A percentile compares a stretch with the other conserved stretches of the same genome.
Conservation (phyloP, 2,888 invertebrate genomes). For the Andrena trimmerana region DNA sequence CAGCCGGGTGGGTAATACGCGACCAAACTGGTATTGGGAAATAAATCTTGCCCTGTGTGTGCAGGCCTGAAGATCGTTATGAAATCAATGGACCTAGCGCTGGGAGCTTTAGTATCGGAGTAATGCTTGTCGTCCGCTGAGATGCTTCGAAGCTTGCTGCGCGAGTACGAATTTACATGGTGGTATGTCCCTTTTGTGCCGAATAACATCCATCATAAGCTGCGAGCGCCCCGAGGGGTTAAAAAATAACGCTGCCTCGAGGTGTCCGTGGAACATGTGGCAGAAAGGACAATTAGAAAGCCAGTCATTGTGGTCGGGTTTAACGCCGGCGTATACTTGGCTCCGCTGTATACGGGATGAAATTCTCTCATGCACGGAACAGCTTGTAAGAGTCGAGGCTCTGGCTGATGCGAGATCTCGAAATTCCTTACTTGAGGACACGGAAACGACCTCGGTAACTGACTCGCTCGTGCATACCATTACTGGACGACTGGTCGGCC, state of each 20-base stretch:
- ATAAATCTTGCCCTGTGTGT: constrained; percentile 8
- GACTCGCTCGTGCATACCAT: constrained; percentile 71
- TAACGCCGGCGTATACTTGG: constrained; percentile 14
- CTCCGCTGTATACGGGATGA: constrained; percentile 46
- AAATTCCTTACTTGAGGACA: constrained; percentile 71
- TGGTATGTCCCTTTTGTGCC: not conserved
- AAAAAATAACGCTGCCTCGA: constrained; percentile 38
- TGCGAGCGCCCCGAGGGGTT: constrained; percentile 13
- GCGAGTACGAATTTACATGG: too few species aligned
- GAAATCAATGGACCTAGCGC: not conserved
- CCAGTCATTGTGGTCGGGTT: constrained; percentile 28
- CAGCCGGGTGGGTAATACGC: not conserved
- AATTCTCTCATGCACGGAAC: constrained; percentile 57
- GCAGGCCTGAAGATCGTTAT: not conserved
- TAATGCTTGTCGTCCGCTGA: too few species aligned
- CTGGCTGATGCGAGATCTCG: constrained; percentile 65
- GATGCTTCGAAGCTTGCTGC: too few species aligned
- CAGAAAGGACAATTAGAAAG: constrained; percentile 43
- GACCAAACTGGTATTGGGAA: not conserved
- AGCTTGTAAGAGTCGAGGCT: constrained; percentile 32
- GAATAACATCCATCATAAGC: constrained; percentile 2
- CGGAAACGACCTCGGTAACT: constrained; percentile 73
- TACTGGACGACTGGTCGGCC: constrained; percentile 62
- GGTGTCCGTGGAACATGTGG: constrained; percentile 22
- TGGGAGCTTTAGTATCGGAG: too few species aligned